Evolutionary conservation across 2,888 invertebrate species (phyloP), one percentile per base, ranked within the genome.

Genomic region (Metalampra italica): DNA sequence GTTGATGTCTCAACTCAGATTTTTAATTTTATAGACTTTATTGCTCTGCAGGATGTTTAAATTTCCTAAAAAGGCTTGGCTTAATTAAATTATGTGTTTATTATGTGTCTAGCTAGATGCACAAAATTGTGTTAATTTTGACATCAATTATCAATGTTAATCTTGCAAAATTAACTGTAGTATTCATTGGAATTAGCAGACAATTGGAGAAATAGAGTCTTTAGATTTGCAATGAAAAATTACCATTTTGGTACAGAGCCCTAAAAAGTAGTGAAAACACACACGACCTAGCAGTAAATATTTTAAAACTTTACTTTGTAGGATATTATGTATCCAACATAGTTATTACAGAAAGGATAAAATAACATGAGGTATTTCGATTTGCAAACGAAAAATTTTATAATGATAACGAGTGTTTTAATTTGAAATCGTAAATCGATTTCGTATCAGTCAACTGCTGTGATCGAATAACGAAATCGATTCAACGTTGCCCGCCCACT

Each of bases 391-490:
- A 51, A 51, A n/a, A 51, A 44, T 46, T 42, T 37, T 22, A 42
- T 43, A 22, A 22, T 22, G 22, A 22, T 22, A 49, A 47, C 47
- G 45, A 41, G 42, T 2, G 29, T 39, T 47, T 49, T 49, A 51
- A 53, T 43, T 46, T 52, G 43, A 49, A 50, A 49, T 49, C 42
- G 48, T 47, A 50, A 56, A 50, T 49, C 50, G 47, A 52, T 56
- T 45, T 52, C 44, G 45, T 47, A 47, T 47, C 51, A 38, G 42
- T 37, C 47, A 49, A 52, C 47, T 14, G 39, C 30, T 15, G 14
- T 43, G 46, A 52, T 54, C 50, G 54, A 48, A 51, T 52, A 56
- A 59, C 55, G 53, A 60, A 61, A 60, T 56, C 52, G 54, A 60
- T 57, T 56, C 51, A 42, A 43, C 50, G 30, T 41, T 38, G 39